Evolutionary conservation across 2,113 vertebrate genomes (phyloP).

Genomic region (Sylvicapra grimmia): DNA sequence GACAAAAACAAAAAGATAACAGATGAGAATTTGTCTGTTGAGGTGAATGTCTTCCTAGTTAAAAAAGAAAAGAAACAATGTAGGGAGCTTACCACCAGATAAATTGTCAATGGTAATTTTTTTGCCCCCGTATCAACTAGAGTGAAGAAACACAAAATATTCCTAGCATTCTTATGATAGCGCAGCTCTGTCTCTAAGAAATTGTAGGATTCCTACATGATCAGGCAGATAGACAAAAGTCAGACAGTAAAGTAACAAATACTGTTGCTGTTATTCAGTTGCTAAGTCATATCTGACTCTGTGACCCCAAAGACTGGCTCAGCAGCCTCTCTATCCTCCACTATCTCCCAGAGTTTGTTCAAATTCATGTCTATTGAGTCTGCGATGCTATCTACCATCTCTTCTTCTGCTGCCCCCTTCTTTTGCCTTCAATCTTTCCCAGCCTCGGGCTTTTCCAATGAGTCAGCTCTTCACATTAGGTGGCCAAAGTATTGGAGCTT

Average conservation of each 20-base stretch:
- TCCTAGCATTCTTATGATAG: neutral
- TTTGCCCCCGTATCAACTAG: neutral
- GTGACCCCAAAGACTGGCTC: neutral
- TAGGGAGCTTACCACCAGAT: neutral
- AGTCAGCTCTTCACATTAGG: neutral
- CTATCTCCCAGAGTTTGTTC: neutral
- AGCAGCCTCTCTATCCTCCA: neutral
- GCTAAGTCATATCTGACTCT: neutral
- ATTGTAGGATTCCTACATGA: neutral
- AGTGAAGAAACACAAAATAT: neutral
- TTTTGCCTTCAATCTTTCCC: neutral
- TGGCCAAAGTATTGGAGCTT: neutral
- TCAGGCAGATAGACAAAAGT: neutral
- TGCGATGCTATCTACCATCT: neutral
- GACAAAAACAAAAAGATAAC: neutral
- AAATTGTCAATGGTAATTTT: neutral
- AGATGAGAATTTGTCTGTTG: neutral
- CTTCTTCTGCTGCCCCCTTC: neutral
- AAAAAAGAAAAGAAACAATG: neutral
- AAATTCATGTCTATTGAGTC: neutral
- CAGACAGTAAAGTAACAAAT: neutral
- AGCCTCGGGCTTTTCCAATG: neutral
- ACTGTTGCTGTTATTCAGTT: neutral
- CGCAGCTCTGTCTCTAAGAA: neutral
- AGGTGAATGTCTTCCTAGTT: neutral